Percentiles rank a stretch among this genome's conserved stretches.
Evolutionary conservation across 2,888 invertebrate genomes (phyloP).

Genomic region (Phortica okadai): DNA sequence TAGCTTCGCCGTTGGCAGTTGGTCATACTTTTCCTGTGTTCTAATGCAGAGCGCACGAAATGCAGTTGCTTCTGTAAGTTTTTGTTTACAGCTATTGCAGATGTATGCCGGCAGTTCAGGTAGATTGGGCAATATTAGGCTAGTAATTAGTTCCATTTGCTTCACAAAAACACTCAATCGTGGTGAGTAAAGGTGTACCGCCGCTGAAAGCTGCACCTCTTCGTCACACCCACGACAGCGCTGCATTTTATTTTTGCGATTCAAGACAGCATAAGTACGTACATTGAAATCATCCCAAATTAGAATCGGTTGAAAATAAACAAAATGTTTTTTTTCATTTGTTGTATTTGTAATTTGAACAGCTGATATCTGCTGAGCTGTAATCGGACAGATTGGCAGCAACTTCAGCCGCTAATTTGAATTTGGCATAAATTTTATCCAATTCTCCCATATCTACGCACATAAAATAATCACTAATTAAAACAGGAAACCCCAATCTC

Average conservation of each 20-base stretch:
- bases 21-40: conserved; percentile 11
- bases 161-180: conserved; percentile 2
- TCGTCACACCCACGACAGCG: conserved; percentile 8
- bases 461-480: too few species aligned
- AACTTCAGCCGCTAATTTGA: too few species aligned
- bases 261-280: too few species aligned
- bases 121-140: neutral
- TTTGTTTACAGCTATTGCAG: neutral
- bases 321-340: neutral
- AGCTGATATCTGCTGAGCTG: neutral
- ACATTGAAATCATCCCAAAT: too few species aligned
- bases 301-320: neutral
- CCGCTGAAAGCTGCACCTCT: neutral
- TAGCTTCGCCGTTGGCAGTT: neutral
- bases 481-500: too few species aligned
- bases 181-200: conserved; percentile 15
- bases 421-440: too few species aligned
- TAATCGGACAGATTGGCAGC: neutral
- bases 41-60: conserved; percentile 17
- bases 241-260: conserved; percentile 2
- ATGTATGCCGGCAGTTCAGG: conserved; percentile 10
- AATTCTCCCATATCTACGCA: too few species aligned
- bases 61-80: neutral
- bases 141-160: conserved; percentile 15
- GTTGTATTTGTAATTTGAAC: neutral